These are phyloP conservation scores for Dysidea cf. avara DNA, from an alignment of 37 sponge, comb jelly and placozoan genomes.

Conservation along the genomic window DNA sequence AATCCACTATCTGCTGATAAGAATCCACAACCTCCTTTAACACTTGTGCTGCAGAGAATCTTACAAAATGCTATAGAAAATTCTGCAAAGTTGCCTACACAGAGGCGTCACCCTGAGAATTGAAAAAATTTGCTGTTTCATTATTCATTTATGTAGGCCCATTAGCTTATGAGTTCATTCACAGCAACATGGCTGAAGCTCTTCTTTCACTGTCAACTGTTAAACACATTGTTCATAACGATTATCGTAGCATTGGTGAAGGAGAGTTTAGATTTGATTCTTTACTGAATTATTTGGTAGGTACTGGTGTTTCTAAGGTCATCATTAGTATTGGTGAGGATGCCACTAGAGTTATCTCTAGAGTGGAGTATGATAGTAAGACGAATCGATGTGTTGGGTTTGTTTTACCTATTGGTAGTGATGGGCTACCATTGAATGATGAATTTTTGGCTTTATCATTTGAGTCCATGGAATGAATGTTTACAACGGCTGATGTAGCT, in stretches of 20 bases:
- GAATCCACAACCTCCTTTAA: too few species aligned
- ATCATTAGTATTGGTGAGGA: conserved; percentile 31
- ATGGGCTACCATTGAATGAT: conserved; percentile 31
- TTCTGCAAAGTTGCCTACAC: conserved; percentile 5
- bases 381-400: conserved; percentile 48
- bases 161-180: conserved; percentile 55
- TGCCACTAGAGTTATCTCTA: conserved; percentile 39
- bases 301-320: too few species aligned
- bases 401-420: conserved; percentile 19
- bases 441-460: conserved; percentile 26
- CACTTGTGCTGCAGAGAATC: conserved; percentile 14
- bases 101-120: conserved; percentile 16
- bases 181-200: conserved; percentile 48
- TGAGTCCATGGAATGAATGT: conserved; percentile 31
- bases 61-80: conserved; percentile 34
- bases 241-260: conserved; percentile 35
- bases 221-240: conserved; percentile 28
- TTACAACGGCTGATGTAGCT: conserved; percentile 10
- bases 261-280: conserved; percentile 42
- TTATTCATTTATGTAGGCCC: conserved; percentile 51
- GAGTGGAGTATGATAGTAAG: conserved; percentile 57
- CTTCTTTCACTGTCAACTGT: conserved; percentile 56
- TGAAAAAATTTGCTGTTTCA: conserved; percentile 48
- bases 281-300: conserved; percentile 9
- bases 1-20: too few species aligned